Evolutionary conservation across 1,140 invertebrate species (phyloP).

Genomic region (Hycleus cichorii): DNA sequence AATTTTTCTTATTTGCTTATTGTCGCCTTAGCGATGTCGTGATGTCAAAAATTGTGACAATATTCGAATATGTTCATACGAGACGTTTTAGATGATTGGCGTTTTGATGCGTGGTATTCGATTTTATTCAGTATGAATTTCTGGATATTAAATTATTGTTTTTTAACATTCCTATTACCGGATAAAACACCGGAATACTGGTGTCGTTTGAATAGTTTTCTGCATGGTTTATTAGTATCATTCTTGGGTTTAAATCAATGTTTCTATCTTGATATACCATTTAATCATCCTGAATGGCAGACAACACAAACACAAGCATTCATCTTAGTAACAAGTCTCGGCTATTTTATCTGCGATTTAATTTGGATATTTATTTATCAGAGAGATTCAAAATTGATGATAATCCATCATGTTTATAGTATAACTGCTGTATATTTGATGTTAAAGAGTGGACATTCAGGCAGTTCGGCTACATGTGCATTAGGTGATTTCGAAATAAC

Average conservation of each 20-base stretch:
- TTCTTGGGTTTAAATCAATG: constrained; percentile 43
- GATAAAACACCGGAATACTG: constrained; percentile 41
- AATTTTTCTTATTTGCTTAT: too few species aligned
- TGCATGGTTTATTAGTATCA: constrained; percentile 42
- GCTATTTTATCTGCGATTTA: constrained; percentile 52
- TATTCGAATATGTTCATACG: neutral
- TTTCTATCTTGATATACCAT: constrained; percentile 27
- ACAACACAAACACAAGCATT: constrained; percentile 26
- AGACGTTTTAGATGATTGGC: neutral
- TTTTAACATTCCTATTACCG: constrained; percentile 8
- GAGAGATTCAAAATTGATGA: constrained; percentile 43
- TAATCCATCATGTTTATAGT: constrained; percentile 47
- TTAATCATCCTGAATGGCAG: constrained; percentile 27
- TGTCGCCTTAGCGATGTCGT: neutral
- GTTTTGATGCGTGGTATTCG: neutral
- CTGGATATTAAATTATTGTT: constrained; percentile 18
- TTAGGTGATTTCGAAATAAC: constrained; percentile 49
- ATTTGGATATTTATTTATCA: constrained; percentile 49
- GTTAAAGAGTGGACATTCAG: constrained; percentile 43
- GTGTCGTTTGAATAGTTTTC: constrained; percentile 40
- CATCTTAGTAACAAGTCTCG: constrained; percentile 39
- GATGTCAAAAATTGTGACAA: constrained; percentile 2
- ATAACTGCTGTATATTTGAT: constrained; percentile 43
- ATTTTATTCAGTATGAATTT: constrained; percentile 14
- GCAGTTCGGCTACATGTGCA: constrained; percentile 46